Conservation (phyloP, 2,797 vertebrate species). For the Alosa sapidissima region DNA sequence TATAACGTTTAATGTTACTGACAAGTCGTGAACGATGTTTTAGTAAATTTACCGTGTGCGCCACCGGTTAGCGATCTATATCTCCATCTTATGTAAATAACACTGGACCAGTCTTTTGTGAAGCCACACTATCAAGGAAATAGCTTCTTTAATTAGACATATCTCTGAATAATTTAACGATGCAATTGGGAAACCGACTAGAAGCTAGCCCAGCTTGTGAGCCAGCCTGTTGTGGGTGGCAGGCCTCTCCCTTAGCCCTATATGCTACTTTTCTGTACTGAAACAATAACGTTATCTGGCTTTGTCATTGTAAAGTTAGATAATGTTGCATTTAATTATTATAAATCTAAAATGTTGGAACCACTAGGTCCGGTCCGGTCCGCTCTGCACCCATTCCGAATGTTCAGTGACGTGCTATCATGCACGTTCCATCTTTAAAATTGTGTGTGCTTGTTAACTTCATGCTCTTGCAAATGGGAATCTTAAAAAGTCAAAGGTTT, state of each 20-base stretch:
- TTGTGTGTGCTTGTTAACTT: not conserved
- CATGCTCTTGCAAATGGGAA: not conserved
- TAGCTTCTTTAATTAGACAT: not conserved
- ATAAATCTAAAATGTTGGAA: not conserved
- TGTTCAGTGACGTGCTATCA: not conserved
- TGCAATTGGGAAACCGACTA: not conserved
- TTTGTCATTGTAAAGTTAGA: not conserved
- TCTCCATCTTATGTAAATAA: not conserved
- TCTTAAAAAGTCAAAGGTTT: not conserved
- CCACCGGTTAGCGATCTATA: not conserved
- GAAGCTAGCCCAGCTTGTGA: not conserved
- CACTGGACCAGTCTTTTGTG: not conserved
- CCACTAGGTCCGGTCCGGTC: not conserved
- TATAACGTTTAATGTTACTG: not conserved
- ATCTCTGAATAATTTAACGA: slow-evolving; percentile 2
- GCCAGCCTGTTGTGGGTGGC: not conserved
- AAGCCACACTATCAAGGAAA: not conserved
- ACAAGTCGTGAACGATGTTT: not conserved
- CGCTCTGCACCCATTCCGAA: not conserved
- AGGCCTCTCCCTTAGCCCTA: not conserved
- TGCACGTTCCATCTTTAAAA: not conserved
- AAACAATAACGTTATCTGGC: not conserved
- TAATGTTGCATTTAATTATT: no score
- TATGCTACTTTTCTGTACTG: not conserved
- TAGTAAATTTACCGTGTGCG: not conserved